Base-by-base conservation (phyloP, 2,113 vertebrate species). In the Spermophilus dauricus region DNA sequence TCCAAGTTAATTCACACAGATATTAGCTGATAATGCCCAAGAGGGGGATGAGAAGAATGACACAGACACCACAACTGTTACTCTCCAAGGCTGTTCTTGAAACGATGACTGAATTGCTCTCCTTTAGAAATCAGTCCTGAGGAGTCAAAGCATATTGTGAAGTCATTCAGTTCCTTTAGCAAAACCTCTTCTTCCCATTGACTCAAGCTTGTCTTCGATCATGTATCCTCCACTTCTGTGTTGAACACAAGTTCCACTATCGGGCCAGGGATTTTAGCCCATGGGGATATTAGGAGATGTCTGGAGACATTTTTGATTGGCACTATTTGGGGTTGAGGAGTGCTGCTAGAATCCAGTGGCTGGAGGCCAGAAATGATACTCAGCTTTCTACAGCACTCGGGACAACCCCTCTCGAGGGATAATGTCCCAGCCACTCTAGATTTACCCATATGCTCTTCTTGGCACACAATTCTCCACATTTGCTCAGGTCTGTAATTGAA, bases 361-460 rank as follows among this genome's bases (percentile, higher is more conserved):
- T 18, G 61, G 12, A 78, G 30, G 37, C 51, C 51, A 16, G 56
- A 10, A 20, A 26, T 1, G 24, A 16, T 34, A 9, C 22, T 86
- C 53, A 75, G 2, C n/a, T n/a, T 14, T 4, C 45, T 16, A 16
- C 20, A 80, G 28, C 2, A 9, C 14, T 37, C 26, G 28, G 34
- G 51, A 70, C 14, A 34, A n/a, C 1, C 26, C 8, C 12, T 20
- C n/a, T n/a, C 0, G 5, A 8, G 63, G 67, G 73, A 22, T 8
- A 75, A 42, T 11, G 7, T 14, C 51, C 20, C 34, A 7, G 77
- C 18, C 18, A n/a, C 81, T 18, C 32, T 20, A 9, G 8, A 32
- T 48, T 17, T 69, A 11, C 28, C 8, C 37, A 8, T 26, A n/a
- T 10, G 61, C 76, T 58, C 37, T 37, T 42, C n/a, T 37, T 20